Evolutionary conservation across 2,888 invertebrate genomes (phyloP), one percentile per base, ranked within the genome.

Genomic region (Xestobium rufovillosum): DNA sequence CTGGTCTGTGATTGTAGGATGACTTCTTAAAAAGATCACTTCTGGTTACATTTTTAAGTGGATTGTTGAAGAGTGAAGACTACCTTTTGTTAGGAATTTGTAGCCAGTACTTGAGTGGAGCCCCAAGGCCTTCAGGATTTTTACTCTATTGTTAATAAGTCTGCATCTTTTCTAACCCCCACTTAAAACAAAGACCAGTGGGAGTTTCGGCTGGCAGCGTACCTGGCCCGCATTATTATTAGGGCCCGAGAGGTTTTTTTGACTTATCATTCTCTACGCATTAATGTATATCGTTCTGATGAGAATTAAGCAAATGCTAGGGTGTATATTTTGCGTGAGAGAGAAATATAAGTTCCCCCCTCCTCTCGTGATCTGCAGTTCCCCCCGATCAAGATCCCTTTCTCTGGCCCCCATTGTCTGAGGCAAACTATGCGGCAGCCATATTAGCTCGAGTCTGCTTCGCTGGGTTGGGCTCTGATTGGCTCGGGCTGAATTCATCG

Each of bases 361-460:
- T 59, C 57, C 57, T 52, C 58, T 49, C 45, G 49, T 36, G 30
- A 44, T 49, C 50, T 47, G 44, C 48, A 41, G 34, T 55, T 55
- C 52, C 59, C 58, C 57, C 54, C 47, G 50, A 51, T 45, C 54
- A 52, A 56, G 59, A 62, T 62, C 61, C 64, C 62, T 65, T 62
- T 62, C 62, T 60, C 63, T 59, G 60, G 56, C 56, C 59, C 59
- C 62, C 59, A 63, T 65, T 63, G 63, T 65, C 52, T 52, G 51
- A 45, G 48, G 49, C 50, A 49, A 42, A 45, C 61, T 61, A 60
- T 59, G 61, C 62, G 64, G 65, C 66, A 62, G 66, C 66, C 66
- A 66, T 66, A 66, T 66, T 66, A 65, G 65, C 65, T 64, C 53
- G 59, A 60, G 61, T 59, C 59, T 59, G 61, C 62, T 63, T 60